Percentiles rank a stretch among this genome's conserved stretches.
Evolutionary conservation across 2,888 invertebrate genomes (phyloP).

Genomic region (Zelleria hepariella): DNA sequence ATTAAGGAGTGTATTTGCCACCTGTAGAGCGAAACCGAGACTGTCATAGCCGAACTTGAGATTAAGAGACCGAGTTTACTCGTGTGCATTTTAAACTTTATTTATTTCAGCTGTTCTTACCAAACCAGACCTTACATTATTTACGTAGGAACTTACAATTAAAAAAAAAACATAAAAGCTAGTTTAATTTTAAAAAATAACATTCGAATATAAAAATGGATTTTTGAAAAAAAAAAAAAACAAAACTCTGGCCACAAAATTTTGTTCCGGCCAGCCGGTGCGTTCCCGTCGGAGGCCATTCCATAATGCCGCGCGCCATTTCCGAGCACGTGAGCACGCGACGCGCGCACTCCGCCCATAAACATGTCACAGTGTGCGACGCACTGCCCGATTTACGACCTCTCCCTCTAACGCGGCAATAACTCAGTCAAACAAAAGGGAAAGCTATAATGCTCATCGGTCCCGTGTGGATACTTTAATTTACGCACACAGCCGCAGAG

Average conservation of each 20-base stretch:
- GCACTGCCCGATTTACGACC: constrained; percentile 64
- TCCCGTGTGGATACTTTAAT: constrained; percentile 71
- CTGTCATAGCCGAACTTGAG: neutral
- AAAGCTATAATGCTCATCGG: constrained; percentile 71
- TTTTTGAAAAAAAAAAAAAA: neutral
- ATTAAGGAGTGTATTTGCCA: constrained; percentile 47
- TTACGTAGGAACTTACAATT: too few species aligned
- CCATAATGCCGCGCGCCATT: constrained; percentile 59
- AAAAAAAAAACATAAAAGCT: neutral
- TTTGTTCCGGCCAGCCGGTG: constrained; percentile 27
- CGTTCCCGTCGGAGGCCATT: constrained; percentile 28
- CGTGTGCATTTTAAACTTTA: neutral
- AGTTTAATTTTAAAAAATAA: neutral
- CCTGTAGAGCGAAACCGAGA: constrained; percentile 39
- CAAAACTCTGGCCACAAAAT: neutral
- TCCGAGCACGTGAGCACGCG: constrained; percentile 30
- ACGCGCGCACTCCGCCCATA: constrained; percentile 66
- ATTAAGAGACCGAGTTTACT: neutral
- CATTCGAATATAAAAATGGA: too few species aligned
- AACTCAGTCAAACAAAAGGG: constrained; percentile 70
- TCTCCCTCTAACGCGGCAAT: constrained; percentile 69
- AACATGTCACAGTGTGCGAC: constrained; percentile 65
- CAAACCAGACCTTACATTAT: too few species aligned
- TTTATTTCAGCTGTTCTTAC: too few species aligned
- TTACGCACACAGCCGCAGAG: constrained; percentile 61